phyloP scores from a whole-genome alignment of 2,888 invertebrate genomes.

The Tholera decimalis region DNA sequence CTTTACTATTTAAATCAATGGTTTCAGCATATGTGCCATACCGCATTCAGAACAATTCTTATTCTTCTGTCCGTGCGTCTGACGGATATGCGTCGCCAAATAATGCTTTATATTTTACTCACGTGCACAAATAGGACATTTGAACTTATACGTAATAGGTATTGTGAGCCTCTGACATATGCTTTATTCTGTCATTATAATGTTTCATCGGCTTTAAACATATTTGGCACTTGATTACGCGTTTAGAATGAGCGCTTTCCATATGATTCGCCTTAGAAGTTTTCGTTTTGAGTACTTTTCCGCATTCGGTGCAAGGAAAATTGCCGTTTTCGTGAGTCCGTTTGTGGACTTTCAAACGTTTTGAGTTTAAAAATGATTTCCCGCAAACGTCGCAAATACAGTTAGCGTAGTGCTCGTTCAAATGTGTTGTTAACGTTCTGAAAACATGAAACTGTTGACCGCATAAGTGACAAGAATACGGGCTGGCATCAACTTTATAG shows the following conservation, averaged over 20 bases:
- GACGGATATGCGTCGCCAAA: constrained; percentile 83
- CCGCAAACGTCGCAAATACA: constrained; percentile 89
- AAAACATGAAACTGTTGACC: constrained; percentile 82
- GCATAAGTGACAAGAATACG: constrained; percentile 83
- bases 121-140: constrained; percentile 79
- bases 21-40: constrained; percentile 87
- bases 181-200: constrained; percentile 85
- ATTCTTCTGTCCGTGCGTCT: constrained; percentile 86
- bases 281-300: constrained; percentile 82
- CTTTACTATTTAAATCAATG: constrained; percentile 81
- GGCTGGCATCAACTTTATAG: constrained; percentile 81
- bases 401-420: constrained; percentile 88
- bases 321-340: constrained; percentile 86
- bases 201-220: constrained; percentile 86
- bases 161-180: constrained; percentile 84
- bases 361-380: constrained; percentile 87
- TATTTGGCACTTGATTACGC: constrained; percentile 82
- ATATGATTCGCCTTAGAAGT: constrained; percentile 82
- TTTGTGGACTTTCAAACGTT: constrained; percentile 87
- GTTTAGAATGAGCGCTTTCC: constrained; percentile 82
- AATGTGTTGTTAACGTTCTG: constrained; percentile 83
- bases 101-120: constrained; percentile 87
- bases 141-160: constrained; percentile 83
- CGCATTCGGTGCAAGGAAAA: constrained; percentile 81
- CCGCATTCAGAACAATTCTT: constrained; percentile 87